Evolutionary conservation across 2,888 invertebrate genomes (phyloP).

Genomic region (Gryllus longicercus): DNA sequence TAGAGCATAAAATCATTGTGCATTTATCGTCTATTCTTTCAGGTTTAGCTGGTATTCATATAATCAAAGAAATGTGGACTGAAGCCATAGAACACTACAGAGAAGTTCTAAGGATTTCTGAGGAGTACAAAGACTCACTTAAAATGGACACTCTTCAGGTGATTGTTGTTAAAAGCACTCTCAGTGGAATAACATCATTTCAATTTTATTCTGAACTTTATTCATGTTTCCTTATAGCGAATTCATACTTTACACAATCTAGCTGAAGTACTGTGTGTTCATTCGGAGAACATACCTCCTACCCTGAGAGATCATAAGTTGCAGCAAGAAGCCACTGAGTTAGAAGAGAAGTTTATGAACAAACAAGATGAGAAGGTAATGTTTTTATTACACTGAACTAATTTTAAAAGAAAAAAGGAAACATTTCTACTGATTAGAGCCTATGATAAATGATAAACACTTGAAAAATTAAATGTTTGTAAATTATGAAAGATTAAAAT

Average conservation of each 20-base stretch:
- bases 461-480: too few species aligned
- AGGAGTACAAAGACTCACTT: constrained; percentile 48
- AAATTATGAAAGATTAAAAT: too few species aligned
- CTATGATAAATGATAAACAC: too few species aligned
- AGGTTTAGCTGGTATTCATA: constrained; percentile 62
- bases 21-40: constrained; percentile 17
- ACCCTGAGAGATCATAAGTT: constrained; percentile 54
- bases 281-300: constrained; percentile 47
- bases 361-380: constrained; percentile 43
- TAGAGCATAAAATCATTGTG: too few species aligned
- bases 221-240: constrained; percentile 44
- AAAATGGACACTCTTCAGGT: constrained; percentile 61
- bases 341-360: constrained; percentile 59
- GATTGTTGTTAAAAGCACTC: constrained; percentile 19
- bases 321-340: constrained; percentile 49
- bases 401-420: too few species aligned
- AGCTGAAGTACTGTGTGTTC: constrained; percentile 50
- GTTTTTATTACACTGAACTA: not conserved
- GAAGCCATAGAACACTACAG: constrained; percentile 61
- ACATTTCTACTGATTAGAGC: too few species aligned
- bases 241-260: constrained; percentile 68
- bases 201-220: not conserved
- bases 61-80: constrained; percentile 53
- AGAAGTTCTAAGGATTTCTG: constrained; percentile 54
- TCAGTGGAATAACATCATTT: not conserved